These are phyloP conservation scores for Paralinhomoeus sp. DNA, from an alignment of 2,888 invertebrate genomes.

Conservation along the genomic window DNA sequence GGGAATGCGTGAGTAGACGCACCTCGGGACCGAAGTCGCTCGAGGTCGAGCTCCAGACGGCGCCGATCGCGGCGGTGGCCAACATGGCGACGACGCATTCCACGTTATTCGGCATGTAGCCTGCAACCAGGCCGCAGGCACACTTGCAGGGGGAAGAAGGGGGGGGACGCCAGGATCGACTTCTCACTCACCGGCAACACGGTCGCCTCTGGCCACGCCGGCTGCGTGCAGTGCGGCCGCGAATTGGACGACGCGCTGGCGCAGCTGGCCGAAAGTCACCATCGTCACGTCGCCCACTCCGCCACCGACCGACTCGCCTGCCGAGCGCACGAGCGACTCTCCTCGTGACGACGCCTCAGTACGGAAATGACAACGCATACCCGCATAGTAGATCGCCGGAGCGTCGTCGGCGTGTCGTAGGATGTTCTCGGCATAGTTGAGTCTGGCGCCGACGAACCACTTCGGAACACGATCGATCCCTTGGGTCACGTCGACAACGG, in stretches of 20 bases:
- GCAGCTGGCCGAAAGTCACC: slow-evolving; percentile 27
- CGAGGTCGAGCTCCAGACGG: slow-evolving; percentile 35
- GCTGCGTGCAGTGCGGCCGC: slow-evolving; percentile 26
- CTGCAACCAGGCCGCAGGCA: too few relatives aligned
- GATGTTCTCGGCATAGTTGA: slow-evolving; percentile 36
- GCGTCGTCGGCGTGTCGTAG: slow-evolving; percentile 27
- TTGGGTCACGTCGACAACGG: slow-evolving; percentile 14
- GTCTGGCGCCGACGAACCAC: slow-evolving; percentile 33
- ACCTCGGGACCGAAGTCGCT: slow-evolving; percentile 36
- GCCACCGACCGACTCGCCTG: not conserved
- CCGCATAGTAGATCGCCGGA: slow-evolving; percentile 31
- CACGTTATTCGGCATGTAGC: slow-evolving; percentile 34
- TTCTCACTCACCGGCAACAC: slow-evolving; percentile 25
- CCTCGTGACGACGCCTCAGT: not conserved
- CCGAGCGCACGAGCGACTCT: not conserved
- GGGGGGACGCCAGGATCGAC: too few relatives aligned
- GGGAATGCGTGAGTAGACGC: too few relatives aligned
- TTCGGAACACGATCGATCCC: slow-evolving; percentile 32
- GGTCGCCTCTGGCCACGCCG: slow-evolving; percentile 30
- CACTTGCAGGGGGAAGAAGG: too few relatives aligned
- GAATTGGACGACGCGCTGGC: slow-evolving; percentile 25
- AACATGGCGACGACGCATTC: slow-evolving; percentile 34
- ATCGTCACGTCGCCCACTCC: slow-evolving; percentile 9
- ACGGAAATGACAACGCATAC: slow-evolving; percentile 13
- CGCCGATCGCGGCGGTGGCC: slow-evolving; percentile 34